Conservation (phyloP, 2,113 vertebrate species). For the Hystrix brachyura region DNA sequence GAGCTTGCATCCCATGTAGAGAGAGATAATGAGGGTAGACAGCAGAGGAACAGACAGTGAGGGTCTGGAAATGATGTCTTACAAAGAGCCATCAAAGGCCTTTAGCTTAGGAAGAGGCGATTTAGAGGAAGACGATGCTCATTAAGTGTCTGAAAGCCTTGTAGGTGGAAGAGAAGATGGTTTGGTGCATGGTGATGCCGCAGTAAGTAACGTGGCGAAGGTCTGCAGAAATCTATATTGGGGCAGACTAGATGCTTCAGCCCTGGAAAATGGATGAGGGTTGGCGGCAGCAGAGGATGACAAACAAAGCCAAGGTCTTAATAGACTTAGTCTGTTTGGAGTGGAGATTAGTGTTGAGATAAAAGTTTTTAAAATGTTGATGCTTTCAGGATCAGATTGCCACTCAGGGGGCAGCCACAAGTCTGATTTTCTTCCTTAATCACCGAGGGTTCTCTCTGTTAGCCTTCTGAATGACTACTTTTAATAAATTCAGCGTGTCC, state of each 20-base stretch:
- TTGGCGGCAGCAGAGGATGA: not conserved
- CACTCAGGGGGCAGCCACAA: not conserved
- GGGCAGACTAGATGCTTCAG: not conserved
- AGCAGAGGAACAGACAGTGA: too few relatives aligned
- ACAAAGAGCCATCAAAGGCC: not conserved
- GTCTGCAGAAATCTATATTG: not conserved
- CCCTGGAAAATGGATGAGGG: not conserved
- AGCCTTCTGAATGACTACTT: not conserved
- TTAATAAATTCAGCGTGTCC: conserved; percentile 1
- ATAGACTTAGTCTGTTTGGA: conserved; percentile 13
- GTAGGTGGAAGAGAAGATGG: not conserved
- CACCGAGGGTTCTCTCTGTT: not conserved
- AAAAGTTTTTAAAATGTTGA: conserved; percentile 17
- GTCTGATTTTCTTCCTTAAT: conserved; percentile 34
- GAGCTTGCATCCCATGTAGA: not conserved
- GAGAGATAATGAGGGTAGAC: not conserved
- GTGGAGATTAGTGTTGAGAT: conserved; percentile 36
- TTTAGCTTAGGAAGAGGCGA: not conserved
- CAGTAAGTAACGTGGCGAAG: not conserved
- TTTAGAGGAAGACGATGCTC: not conserved
- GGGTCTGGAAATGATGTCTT: not conserved
- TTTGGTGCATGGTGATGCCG: not conserved
- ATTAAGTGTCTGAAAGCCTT: not conserved
- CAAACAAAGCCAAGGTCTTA: not conserved
- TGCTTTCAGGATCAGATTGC: conserved; percentile 45